Conservation (phyloP, 1,140 invertebrate genomes). For the Drosophila tristis region DNA sequence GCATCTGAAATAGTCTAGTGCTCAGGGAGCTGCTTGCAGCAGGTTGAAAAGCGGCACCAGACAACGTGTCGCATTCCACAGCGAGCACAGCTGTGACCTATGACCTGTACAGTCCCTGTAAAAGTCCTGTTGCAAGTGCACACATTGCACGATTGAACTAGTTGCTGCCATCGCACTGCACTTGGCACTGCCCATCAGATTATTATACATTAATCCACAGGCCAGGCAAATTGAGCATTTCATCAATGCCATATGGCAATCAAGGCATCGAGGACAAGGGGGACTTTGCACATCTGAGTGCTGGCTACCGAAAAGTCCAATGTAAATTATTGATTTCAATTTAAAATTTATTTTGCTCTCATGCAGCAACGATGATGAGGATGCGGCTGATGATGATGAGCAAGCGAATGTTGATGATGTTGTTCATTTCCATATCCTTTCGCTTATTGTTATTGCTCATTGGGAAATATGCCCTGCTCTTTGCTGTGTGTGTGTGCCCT, state of each 20-base stretch:
- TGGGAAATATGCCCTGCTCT: conserved; percentile 25
- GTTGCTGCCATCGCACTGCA: not conserved
- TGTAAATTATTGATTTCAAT: conserved; percentile 75
- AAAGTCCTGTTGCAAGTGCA: no score
- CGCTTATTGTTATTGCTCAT: conserved; percentile 18
- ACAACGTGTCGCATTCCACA: no score
- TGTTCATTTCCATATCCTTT: conserved; percentile 5
- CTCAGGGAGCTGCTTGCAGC: no score
- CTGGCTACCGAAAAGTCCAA: conserved; percentile 20
- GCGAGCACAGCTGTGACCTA: no score
- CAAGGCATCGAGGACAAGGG: not conserved
- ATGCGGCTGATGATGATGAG: no score
- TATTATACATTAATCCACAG: conserved; percentile 25
- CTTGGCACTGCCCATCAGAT: not conserved
- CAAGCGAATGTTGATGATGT: no score
- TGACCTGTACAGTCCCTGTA: no score
- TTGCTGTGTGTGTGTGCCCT: not conserved
- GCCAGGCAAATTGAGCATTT: conserved; percentile 16
- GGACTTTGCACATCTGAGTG: conserved; percentile 16
- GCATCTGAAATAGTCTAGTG: no score
- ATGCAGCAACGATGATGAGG: conserved; percentile 17
- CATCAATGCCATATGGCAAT: conserved; percentile 18
- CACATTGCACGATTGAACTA: no score
- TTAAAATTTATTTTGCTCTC: conserved; percentile 60
- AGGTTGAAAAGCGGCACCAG: no score